These are phyloP conservation scores for Bombus pascuorum DNA, from an alignment of 1,140 invertebrate genomes.

Conservation along the genomic window DNA sequence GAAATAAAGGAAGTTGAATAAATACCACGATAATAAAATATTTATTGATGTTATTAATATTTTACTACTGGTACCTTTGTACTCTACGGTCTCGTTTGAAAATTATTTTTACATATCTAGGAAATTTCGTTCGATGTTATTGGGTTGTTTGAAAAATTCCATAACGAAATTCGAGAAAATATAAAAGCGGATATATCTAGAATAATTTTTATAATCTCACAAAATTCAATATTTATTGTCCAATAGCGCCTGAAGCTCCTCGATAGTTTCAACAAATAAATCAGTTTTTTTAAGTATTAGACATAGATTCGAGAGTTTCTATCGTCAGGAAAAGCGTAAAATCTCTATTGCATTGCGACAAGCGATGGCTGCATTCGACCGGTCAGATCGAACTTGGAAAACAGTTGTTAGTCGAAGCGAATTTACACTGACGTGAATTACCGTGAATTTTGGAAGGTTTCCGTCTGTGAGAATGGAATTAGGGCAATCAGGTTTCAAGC, in stretches of 20 bases:
- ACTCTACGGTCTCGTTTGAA: too few relatives aligned
- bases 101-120: background rate
- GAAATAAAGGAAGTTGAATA: background rate
- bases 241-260: too few relatives aligned
- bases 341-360: background rate
- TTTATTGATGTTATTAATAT: too few relatives aligned
- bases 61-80: too few relatives aligned
- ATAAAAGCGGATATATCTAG: background rate
- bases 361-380: background rate
- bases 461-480: constrained; percentile 15
- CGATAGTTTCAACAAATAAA: background rate
- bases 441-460: background rate
- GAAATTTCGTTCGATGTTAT: too few relatives aligned
- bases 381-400: background rate
- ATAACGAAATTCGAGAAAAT: background rate
- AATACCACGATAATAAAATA: background rate
- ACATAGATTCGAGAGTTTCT: background rate
- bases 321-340: background rate
- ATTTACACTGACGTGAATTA: background rate
- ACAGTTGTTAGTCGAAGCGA: background rate
- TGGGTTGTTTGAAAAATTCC: too few relatives aligned
- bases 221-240: too few relatives aligned
- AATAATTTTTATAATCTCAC: background rate
- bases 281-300: background rate
- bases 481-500: constrained; percentile 11